Evolutionary conservation across 2,113 vertebrate species (phyloP).

Genomic region (Cyprinodon tularosa): DNA sequence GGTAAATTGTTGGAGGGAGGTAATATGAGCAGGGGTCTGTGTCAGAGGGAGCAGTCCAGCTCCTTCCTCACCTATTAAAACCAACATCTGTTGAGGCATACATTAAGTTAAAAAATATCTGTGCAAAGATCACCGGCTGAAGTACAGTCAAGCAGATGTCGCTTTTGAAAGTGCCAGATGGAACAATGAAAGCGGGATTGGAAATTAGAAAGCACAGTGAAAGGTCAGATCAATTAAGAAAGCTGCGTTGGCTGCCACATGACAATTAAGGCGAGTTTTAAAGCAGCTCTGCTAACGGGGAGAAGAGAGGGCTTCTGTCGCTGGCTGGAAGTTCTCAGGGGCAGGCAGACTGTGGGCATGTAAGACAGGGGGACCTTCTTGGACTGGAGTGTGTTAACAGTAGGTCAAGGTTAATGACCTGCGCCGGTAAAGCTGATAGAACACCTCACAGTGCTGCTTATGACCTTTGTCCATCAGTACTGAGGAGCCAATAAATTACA

Average conservation of each 20-base stretch:
- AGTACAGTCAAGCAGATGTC: slow-evolving; percentile 99
- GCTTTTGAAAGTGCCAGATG: slow-evolving; percentile 98
- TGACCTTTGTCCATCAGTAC: slow-evolving; percentile 80
- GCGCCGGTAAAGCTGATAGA: slow-evolving; percentile 79
- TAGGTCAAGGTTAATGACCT: slow-evolving; percentile 83
- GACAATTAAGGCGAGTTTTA: slow-evolving; percentile 96
- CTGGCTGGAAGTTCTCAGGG: slow-evolving; percentile 70
- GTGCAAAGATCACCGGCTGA: slow-evolving; percentile 98
- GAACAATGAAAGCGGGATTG: slow-evolving; percentile 99
- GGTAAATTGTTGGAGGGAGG: slow-evolving; percentile 88
- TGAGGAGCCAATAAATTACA: slow-evolving; percentile 82
- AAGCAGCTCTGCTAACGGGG: slow-evolving; percentile 84
- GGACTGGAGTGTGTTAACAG: slow-evolving; percentile 74
- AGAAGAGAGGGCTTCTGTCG: slow-evolving; percentile 63
- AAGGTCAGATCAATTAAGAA: slow-evolving; percentile 99
- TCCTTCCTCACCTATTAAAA: slow-evolving; percentile 94
- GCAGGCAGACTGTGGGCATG: slow-evolving; percentile 12
- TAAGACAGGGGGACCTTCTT: slow-evolving; percentile 56
- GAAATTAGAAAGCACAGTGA: slow-evolving; percentile 97
- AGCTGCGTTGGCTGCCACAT: slow-evolving; percentile 95
- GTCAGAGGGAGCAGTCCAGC: slow-evolving; percentile 85
- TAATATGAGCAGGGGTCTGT: slow-evolving; percentile 85
- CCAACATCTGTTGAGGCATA: slow-evolving; percentile 99
- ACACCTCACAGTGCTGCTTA: slow-evolving; percentile 72
- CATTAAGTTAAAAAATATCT: slow-evolving; percentile 99